Base-by-base conservation (phyloP, 2,113 vertebrate genomes). In the Sander vitreus region DNA sequence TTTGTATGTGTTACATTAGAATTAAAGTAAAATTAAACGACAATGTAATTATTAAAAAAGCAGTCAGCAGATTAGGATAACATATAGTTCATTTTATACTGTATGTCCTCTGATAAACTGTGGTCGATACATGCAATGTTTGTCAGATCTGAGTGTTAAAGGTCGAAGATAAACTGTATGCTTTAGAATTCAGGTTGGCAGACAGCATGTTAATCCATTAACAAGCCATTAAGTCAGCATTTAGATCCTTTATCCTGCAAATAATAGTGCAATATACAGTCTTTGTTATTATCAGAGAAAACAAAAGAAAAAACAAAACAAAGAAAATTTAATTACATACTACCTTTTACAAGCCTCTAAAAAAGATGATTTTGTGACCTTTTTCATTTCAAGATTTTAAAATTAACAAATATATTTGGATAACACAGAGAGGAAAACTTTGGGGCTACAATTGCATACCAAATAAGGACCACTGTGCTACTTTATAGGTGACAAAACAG, bases 171-270 rank as follows among this genome's bases (percentile, higher is more conserved):
- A 2, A 47, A 3, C 14, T 80, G 36, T 65, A 43, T 55, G 66
- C 53, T 68, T 50, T 79, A 60, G 48, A 71, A 62, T 27, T 25
- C 21, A 30, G 39, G 70, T 30, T 45, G 36, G 6, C 4, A 33
- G 63, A 71, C 53, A 59, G 19, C 33, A 67, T 39, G 39, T 48
- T 83, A 87, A 85, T 88, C 80, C 62, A 50, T 15, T 74, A 63
- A 75, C 70, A 77, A 80, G n/a, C 47, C 74, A 73, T 55, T 54
- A 73, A 47, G 25, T 65, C 68, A 65, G 51, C 4, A 5, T 48
- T 57, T 3, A 81, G 36, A 47, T 71, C 77, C 53, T 87, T 85
- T 71, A 81, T 39, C 47, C 14, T 39, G 62, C 9, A 51, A 55
- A 60, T 60, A 23, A 63, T 48, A 39, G 66, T 30, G 27, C 1